phyloP scores from a whole-genome alignment of 1,140 invertebrate genomes.

The Bombus impatiens region DNA sequence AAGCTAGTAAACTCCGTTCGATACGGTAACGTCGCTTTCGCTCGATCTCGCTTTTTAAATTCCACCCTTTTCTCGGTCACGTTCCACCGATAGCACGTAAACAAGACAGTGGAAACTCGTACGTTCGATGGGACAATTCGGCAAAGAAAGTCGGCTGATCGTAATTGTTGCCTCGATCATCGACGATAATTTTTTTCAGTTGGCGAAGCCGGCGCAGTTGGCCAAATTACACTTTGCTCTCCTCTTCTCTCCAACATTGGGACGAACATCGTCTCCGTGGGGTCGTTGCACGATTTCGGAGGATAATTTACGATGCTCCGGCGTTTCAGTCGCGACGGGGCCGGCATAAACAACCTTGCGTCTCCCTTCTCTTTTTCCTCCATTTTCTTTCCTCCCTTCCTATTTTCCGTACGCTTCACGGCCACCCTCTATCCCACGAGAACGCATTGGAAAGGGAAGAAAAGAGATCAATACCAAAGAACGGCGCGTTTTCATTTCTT shows the following conservation, averaged over 20 bases:
- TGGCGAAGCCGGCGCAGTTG: neutral
- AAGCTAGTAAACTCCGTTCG: neutral
- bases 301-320: slow-evolving; percentile 62
- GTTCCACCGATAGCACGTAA: neutral
- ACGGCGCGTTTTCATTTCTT: neutral
- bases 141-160: neutral
- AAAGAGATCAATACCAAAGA: slow-evolving; percentile 35
- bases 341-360: slow-evolving; percentile 49
- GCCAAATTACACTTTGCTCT: slow-evolving; percentile 5
- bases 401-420: neutral
- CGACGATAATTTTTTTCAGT: neutral
- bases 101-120: no score
- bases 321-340: slow-evolving; percentile 54
- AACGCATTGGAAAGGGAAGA: neutral
- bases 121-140: neutral
- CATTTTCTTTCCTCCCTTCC: neutral
- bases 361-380: neutral
- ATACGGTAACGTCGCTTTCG: neutral
- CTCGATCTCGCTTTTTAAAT: no score
- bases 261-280: slow-evolving; percentile 21
- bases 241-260: no score
- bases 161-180: slow-evolving; percentile 15
- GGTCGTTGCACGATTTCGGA: slow-evolving; percentile 62
- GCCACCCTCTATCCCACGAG: neutral
- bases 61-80: neutral